These are phyloP conservation scores for Tamandua tetradactyla DNA, from an alignment of 2,797 vertebrate species.

Conservation along the genomic window DNA sequence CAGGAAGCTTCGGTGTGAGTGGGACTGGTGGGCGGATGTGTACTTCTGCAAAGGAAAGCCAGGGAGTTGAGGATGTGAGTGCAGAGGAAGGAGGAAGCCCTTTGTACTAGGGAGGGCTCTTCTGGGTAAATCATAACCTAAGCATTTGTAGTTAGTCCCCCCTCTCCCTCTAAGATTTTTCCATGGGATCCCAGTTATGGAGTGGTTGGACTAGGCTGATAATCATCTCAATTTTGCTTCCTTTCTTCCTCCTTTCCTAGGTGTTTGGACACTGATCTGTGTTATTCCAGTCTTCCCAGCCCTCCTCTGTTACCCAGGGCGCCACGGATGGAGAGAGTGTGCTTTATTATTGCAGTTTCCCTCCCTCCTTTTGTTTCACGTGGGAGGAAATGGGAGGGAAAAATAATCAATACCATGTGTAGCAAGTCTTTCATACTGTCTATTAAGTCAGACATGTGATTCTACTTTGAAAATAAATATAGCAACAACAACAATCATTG, in stretches of 20 bases:
- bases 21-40: background rate
- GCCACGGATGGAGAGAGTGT: background rate
- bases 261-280: background rate
- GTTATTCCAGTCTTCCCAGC: background rate
- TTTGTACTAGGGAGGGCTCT: background rate
- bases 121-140: background rate
- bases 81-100: background rate
- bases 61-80: background rate
- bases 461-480: constrained; percentile 59
- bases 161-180: background rate
- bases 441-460: constrained; percentile 54
- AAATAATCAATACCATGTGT: constrained; percentile 67
- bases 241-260: background rate
- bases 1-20: background rate
- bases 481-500: background rate
- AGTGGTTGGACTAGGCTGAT: background rate
- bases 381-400: constrained; percentile 63
- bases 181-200: background rate
- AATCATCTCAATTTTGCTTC: background rate
- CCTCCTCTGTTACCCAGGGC: background rate
- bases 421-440: background rate
- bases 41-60: background rate
- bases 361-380: constrained; percentile 41
- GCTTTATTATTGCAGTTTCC: background rate
- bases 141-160: background rate